These are phyloP conservation scores for Argyresthia goedartella DNA, from an alignment of 2,888 invertebrate species.

Conservation along the genomic window DNA sequence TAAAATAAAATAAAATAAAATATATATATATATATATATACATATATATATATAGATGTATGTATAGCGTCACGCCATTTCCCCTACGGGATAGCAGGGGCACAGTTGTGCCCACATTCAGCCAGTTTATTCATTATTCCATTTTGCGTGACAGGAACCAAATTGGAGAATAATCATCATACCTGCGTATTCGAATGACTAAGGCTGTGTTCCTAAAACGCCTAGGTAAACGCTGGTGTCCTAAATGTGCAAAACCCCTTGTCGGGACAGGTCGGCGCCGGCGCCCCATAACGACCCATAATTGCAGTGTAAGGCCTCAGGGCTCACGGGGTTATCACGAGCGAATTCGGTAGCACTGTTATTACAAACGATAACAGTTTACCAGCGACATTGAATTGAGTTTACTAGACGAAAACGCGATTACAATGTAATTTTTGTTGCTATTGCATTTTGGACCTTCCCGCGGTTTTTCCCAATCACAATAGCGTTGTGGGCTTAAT, in stretches of 20 bases:
- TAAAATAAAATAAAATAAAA: too few species aligned
- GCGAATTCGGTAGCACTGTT: conserved; percentile 34
- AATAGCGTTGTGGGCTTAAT: too few species aligned
- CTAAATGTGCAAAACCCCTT: conserved; percentile 2
- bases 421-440: conserved; percentile 27
- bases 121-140: too few species aligned
- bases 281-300: conserved; percentile 34
- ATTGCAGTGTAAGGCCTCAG: conserved; percentile 36
- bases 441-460: conserved; percentile 34
- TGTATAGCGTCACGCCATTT: too few species aligned
- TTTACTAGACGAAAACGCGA: conserved; percentile 31
- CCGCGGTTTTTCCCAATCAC: too few species aligned
- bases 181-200: too few species aligned
- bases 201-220: background rate
- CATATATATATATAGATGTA: too few species aligned
- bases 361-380: conserved; percentile 45
- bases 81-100: too few species aligned
- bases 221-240: background rate
- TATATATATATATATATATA: too few species aligned
- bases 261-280: conserved; percentile 17
- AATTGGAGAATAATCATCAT: too few species aligned
- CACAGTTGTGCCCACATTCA: too few species aligned
- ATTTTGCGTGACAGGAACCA: too few species aligned
- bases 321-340: conserved; percentile 20
- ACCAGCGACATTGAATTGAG: conserved; percentile 40